phyloP scores from a whole-genome alignment of 1,140 invertebrate genomes.

The Zaprionus vittiger region DNA sequence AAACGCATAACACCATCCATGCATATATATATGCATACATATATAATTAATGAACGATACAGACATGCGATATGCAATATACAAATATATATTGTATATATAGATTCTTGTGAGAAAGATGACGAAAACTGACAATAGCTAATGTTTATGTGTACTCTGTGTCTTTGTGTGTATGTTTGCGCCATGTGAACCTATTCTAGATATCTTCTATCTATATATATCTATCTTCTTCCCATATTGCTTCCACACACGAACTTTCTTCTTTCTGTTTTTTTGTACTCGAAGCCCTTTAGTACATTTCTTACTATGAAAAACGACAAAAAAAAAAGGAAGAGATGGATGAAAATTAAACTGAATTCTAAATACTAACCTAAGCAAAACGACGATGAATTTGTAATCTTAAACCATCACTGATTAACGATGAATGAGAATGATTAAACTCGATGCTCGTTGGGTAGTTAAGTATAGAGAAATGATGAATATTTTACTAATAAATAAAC shows the following conservation, averaged over 20 bases:
- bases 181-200: too few relatives aligned
- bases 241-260: conserved; percentile 26
- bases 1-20: conserved; percentile 13
- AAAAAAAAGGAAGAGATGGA: conserved; percentile 39
- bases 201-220: too few relatives aligned
- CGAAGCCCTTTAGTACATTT: conserved; percentile 41
- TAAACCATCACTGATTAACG: neutral
- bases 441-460: conserved; percentile 62
- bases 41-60: conserved; percentile 40
- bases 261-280: conserved; percentile 50
- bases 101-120: conserved; percentile 27
- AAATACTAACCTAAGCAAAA: conserved; percentile 58
- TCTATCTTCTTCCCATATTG: conserved; percentile 1
- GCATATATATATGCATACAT: neutral
- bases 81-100: conserved; percentile 7
- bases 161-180: conserved; percentile 16
- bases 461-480: conserved; percentile 54
- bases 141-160: conserved; percentile 28
- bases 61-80: conserved; percentile 9
- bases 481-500: conserved; percentile 49
- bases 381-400: conserved; percentile 17
- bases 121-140: conserved; percentile 46
- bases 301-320: conserved; percentile 65
- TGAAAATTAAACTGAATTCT: conserved; percentile 34
- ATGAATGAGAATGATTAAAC: conserved; percentile 48